Conservation (phyloP, 2,888 invertebrate species). For the Oegoconia quadripuncta region DNA sequence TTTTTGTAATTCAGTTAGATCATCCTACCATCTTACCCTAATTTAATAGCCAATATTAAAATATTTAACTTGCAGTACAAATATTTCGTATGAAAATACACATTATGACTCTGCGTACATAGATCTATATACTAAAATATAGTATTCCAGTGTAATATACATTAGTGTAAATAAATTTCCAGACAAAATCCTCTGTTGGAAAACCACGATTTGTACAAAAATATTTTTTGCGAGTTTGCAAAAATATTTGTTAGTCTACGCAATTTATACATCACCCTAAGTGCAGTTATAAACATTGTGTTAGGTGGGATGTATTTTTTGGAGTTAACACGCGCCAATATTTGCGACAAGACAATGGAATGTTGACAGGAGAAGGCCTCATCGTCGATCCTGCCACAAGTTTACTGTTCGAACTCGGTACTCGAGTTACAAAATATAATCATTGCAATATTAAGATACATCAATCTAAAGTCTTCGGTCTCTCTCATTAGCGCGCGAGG, state of each 20-base stretch:
- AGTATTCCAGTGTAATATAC: constrained; percentile 66
- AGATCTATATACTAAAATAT: constrained; percentile 68
- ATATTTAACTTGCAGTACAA: constrained; percentile 69
- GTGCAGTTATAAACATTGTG: constrained; percentile 46
- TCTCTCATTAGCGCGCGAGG: constrained; percentile 19
- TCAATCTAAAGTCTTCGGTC: constrained; percentile 29
- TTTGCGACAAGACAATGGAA: constrained; percentile 60
- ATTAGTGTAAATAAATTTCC: constrained; percentile 71
- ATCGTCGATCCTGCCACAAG: constrained; percentile 40
- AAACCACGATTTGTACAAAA: constrained; percentile 69
- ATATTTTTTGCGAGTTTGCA: constrained; percentile 56
- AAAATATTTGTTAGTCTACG: constrained; percentile 43
- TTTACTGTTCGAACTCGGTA: constrained; percentile 45
- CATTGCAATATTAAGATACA: constrained; percentile 24
- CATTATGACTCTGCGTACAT: constrained; percentile 72
- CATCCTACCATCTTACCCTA: constrained; percentile 63
- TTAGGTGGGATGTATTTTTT: constrained; percentile 72
- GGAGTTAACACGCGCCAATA: constrained; percentile 58
- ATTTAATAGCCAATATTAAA: constrained; percentile 75
- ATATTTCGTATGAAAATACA: constrained; percentile 76
- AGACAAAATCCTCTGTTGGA: constrained; percentile 45
- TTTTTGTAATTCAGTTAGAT: constrained; percentile 58
- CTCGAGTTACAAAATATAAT: constrained; percentile 28
- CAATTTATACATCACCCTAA: constrained; percentile 36
- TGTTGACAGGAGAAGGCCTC: constrained; percentile 46